Percentiles rank a stretch among this genome's conserved stretches.
Evolutionary conservation across 2,113 vertebrate species (phyloP).

Genomic region (Talpa occidentalis): DNA sequence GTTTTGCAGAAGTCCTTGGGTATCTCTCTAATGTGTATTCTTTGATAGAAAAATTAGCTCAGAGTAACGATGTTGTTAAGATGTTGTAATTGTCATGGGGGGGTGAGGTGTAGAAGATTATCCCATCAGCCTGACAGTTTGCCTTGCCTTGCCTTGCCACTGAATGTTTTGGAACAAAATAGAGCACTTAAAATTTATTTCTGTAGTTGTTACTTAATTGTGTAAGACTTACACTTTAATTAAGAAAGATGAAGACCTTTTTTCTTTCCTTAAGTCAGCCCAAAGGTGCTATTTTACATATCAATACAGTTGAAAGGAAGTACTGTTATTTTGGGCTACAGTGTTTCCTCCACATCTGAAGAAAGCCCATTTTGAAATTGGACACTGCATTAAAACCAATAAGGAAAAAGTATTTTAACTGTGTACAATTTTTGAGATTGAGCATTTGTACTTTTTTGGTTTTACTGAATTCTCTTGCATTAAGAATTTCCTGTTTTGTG

Average conservation of each 20-base stretch:
- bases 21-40: neutral
- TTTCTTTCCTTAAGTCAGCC: conserved; percentile 65
- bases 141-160: conserved; percentile 2
- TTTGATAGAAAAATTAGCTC: conserved; percentile 37
- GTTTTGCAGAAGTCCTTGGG: conserved; percentile 7
- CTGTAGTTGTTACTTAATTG: conserved; percentile 25
- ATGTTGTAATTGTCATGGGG: neutral
- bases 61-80: neutral
- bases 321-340: conserved; percentile 74
- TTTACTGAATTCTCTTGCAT: conserved; percentile 86
- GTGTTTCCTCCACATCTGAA: conserved; percentile 68
- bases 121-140: neutral
- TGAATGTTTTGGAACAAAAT: conserved; percentile 10
- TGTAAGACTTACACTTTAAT: conserved; percentile 43
- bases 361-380: conserved; percentile 73
- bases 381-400: conserved; percentile 69
- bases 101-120: neutral
- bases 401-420: conserved; percentile 80
- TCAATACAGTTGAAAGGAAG: conserved; percentile 67
- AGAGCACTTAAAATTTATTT: conserved; percentile 60
- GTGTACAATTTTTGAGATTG: conserved; percentile 83
- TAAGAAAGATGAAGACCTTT: conserved; percentile 65
- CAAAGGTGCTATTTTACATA: conserved; percentile 84
- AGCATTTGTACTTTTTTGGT: conserved; percentile 84
- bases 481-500: conserved; percentile 85